Conservation (phyloP, 1,140 invertebrate genomes). For the Tetragonula clypearis region DNA sequence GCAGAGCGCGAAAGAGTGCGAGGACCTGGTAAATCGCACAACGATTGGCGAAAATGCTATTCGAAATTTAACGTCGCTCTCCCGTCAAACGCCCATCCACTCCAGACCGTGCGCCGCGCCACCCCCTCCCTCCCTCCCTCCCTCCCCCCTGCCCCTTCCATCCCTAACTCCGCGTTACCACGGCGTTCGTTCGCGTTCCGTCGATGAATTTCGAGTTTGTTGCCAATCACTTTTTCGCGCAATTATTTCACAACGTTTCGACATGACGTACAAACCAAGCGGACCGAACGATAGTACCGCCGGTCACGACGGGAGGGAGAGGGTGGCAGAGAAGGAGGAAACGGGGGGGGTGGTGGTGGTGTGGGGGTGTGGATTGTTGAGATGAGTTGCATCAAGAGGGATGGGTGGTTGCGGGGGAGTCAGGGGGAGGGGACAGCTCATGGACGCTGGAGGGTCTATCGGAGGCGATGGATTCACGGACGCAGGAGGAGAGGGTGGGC, state of each 20-base stretch:
- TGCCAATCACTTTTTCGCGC: constrained; percentile 79
- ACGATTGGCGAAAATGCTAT: constrained; percentile 69
- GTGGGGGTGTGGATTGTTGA: constrained; percentile 6
- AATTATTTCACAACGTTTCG: constrained; percentile 80
- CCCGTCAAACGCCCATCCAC: constrained; percentile 59
- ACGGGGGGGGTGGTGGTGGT: neutral
- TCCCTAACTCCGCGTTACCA: constrained; percentile 50
- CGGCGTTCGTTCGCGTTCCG: constrained; percentile 56
- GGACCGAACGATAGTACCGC: constrained; percentile 37
- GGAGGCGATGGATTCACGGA: constrained; percentile 53
- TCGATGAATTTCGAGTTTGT: constrained; percentile 77
- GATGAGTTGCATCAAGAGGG: constrained; percentile 21
- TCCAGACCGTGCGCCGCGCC: constrained; percentile 36
- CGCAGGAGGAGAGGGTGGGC: constrained; percentile 24
- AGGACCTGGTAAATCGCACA: constrained; percentile 62
- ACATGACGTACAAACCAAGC: constrained; percentile 76
- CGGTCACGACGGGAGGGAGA: constrained; percentile 31
- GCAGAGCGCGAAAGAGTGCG: constrained; percentile 38
- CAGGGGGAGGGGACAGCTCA: constrained; percentile 36
- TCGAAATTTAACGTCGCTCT: constrained; percentile 69
- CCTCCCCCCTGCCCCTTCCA: neutral
- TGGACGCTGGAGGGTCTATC: constrained; percentile 65
- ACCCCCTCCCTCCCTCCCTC: neutral
- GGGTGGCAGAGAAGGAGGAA: neutral
- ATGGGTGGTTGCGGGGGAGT: neutral